phyloP scores from a whole-genome alignment of 1,140 invertebrate genomes.

The Matsumurasca onukii region DNA sequence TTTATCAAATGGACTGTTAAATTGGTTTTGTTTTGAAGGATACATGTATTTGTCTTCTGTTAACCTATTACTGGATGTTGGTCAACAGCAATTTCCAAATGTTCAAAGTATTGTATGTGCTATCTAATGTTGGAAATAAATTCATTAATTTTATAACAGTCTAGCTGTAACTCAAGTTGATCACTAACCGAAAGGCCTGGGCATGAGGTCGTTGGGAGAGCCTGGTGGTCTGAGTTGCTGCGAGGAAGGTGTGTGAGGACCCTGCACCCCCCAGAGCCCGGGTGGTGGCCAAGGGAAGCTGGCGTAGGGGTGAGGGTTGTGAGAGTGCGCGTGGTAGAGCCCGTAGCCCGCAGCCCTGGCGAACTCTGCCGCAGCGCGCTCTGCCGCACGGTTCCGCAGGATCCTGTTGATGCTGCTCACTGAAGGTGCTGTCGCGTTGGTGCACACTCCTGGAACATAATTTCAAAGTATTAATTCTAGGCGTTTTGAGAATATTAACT shows the following conservation, averaged over 20 bases:
- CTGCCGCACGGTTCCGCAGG: constrained; percentile 84
- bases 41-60: too few species aligned
- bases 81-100: too few species aligned
- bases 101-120: too few species aligned
- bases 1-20: too few species aligned
- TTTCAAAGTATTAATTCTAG: too few species aligned
- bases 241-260: constrained; percentile 35
- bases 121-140: too few species aligned
- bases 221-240: constrained; percentile 49
- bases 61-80: too few species aligned
- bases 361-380: constrained; percentile 91
- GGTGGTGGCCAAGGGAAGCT: constrained; percentile 47
- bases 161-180: neutral
- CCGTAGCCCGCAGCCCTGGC: constrained; percentile 88
- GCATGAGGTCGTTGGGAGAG: constrained; percentile 44
- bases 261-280: constrained; percentile 51
- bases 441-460: constrained; percentile 74
- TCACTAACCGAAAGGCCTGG: constrained; percentile 32
- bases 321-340: constrained; percentile 68
- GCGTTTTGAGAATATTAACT: too few species aligned
- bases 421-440: constrained; percentile 85
- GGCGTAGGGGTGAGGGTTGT: constrained; percentile 46
- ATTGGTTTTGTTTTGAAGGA: too few species aligned
- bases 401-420: constrained; percentile 94
- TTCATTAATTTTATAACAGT: too few species aligned